Conservation (phyloP, 2,797 vertebrate species). For the Oreochromis mossambicus region DNA sequence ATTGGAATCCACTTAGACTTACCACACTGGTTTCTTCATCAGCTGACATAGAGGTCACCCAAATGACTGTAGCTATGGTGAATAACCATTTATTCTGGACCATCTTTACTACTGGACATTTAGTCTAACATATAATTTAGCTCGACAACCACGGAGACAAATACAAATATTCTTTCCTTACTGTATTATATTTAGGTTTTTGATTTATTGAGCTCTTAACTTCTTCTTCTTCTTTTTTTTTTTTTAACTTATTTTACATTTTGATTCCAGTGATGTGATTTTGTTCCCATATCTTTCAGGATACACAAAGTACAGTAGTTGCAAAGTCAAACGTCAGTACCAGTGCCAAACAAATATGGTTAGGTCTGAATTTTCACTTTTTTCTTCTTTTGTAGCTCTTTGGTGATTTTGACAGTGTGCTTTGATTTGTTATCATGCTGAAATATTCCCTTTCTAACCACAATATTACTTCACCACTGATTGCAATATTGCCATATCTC, state of each 20-base stretch:
- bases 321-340: not conserved
- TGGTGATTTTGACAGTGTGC: not conserved
- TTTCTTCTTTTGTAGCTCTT: not conserved
- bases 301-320: not conserved
- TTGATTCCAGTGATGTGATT: not conserved
- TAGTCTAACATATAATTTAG: not conserved
- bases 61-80: not conserved
- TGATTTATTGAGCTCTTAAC: not conserved
- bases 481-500: fast-evolving
- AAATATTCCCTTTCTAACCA: not conserved
- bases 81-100: not conserved
- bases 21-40: not conserved
- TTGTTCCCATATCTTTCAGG: not conserved
- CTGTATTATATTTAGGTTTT: not conserved
- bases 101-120: not conserved
- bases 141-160: not conserved
- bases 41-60: not conserved
- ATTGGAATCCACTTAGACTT: not conserved
- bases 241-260: not conserved
- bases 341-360: not conserved
- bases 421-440: not conserved
- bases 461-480: not conserved
- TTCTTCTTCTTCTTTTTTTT: not conserved
- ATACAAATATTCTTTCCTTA: not conserved
- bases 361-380: not conserved